A percentile compares a stretch with the other conserved stretches of the same genome.
These are phyloP conservation scores for Agrochola circellaris DNA, from an alignment of 2,888 invertebrate species.

Conservation along the genomic window DNA sequence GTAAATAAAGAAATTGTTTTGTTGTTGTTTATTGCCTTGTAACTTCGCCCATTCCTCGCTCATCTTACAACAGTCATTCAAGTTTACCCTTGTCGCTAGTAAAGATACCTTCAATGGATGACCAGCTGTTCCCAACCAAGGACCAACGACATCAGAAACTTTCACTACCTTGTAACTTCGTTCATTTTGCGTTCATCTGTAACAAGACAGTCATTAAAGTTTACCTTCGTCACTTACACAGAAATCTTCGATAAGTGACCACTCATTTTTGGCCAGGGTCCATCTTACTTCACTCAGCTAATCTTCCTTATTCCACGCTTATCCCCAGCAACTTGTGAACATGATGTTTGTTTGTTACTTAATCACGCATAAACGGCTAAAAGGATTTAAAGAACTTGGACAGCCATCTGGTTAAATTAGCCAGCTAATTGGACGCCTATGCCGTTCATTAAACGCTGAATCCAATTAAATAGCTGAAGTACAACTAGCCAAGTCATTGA, in stretches of 20 bases:
- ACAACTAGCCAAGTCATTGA: no score
- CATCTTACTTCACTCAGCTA: no score
- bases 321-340: not conserved
- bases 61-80: not conserved
- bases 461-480: no score
- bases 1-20: no score
- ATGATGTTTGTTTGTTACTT: not conserved
- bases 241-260: not conserved
- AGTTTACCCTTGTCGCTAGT: not conserved
- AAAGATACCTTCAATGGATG: not conserved
- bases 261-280: not conserved
- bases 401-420: no score
- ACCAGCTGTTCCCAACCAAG: not conserved
- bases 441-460: no score
- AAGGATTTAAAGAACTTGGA: no score
- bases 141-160: not conserved
- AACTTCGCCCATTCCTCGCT: not conserved
- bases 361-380: no score
- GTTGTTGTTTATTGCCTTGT: not conserved
- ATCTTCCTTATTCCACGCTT: no score
- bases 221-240: not conserved
- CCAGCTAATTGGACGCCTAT: no score
- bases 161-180: slow-evolving; percentile 22
- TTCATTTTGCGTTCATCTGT: slow-evolving; percentile 2
- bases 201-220: not conserved